Evolutionary conservation across 2,888 invertebrate genomes (phyloP).

Genomic region (Malacosoma neustria): DNA sequence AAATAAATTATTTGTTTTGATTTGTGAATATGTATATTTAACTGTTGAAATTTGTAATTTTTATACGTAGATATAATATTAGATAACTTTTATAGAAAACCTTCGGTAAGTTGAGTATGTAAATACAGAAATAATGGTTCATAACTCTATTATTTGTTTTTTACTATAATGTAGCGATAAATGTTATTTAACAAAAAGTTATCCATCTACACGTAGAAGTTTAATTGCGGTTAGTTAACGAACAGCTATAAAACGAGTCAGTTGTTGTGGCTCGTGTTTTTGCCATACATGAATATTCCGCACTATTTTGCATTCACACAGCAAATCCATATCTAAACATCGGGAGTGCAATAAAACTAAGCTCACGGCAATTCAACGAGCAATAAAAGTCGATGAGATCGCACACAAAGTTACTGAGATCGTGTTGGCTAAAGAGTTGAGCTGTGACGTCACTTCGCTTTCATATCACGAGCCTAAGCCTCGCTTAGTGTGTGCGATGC

Average conservation of each 20-base stretch:
- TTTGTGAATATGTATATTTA: too few relatives aligned
- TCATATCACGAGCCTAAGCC: slow-evolving; percentile 61
- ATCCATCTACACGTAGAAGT: slow-evolving; percentile 12
- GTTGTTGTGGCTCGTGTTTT: slow-evolving; percentile 27
- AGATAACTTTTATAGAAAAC: too few relatives aligned
- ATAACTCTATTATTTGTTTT: too few relatives aligned
- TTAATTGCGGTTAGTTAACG: slow-evolving; percentile 24
- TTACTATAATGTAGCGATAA: too few relatives aligned
- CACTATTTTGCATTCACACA: slow-evolving; percentile 45
- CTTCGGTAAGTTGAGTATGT: too few relatives aligned
- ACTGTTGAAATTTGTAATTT: too few relatives aligned
- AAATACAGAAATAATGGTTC: too few relatives aligned
- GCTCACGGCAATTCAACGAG: slow-evolving; percentile 57
- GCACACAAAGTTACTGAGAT: slow-evolving; percentile 32
- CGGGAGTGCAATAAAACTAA: slow-evolving; percentile 65
- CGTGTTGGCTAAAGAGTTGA: slow-evolving; percentile 17
- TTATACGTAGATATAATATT: too few relatives aligned
- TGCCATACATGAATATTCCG: slow-evolving; percentile 57
- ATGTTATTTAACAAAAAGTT: too few relatives aligned
- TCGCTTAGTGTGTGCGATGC: slow-evolving; percentile 30
- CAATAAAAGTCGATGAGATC: slow-evolving; percentile 49
- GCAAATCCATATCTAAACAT: slow-evolving; percentile 40
- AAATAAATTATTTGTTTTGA: too few relatives aligned
- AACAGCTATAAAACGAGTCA: slow-evolving; percentile 37
- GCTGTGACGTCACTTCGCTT: slow-evolving; percentile 60